These are phyloP conservation scores for Typhlichthys subterraneus DNA, from an alignment of 2,797 vertebrate genomes.

Conservation along the genomic window DNA sequence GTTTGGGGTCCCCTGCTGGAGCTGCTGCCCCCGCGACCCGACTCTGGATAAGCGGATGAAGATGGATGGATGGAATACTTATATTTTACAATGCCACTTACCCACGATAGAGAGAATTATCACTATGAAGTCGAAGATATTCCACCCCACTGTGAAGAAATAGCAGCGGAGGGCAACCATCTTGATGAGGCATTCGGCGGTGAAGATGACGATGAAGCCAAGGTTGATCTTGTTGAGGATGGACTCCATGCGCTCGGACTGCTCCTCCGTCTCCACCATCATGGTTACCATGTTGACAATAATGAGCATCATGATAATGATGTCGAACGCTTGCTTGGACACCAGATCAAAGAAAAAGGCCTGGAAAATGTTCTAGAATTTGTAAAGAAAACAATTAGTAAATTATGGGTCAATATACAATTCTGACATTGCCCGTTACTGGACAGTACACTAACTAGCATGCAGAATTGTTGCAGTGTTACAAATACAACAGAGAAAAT, in stretches of 20 bases:
- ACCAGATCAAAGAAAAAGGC: conserved; percentile 95
- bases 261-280: conserved; percentile 98
- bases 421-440: not conserved
- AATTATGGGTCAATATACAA: not conserved
- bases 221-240: conserved; percentile 94
- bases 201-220: conserved; percentile 94
- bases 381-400: conserved; percentile 2
- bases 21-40: no score
- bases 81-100: conserved; percentile 65
- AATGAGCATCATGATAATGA: conserved; percentile 98
- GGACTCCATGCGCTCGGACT: conserved; percentile 85
- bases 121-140: conserved; percentile 98
- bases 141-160: conserved; percentile 98
- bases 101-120: conserved; percentile 96
- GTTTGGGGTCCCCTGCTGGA: no score
- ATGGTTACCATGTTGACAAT: conserved; percentile 99
- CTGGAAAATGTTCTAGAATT: conserved; percentile 79
- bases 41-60: no score
- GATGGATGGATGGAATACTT: no score
- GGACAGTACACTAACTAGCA: not conserved
- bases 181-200: conserved; percentile 92
- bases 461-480: not conserved
- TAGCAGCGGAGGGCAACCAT: conserved; percentile 93
- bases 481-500: not conserved
- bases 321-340: conserved; percentile 96